Evolutionary conservation across 92 coral and sea anemone species (phyloP), one percentile per base, ranked within the genome.

Genomic region (Phenganax stokvisi): DNA sequence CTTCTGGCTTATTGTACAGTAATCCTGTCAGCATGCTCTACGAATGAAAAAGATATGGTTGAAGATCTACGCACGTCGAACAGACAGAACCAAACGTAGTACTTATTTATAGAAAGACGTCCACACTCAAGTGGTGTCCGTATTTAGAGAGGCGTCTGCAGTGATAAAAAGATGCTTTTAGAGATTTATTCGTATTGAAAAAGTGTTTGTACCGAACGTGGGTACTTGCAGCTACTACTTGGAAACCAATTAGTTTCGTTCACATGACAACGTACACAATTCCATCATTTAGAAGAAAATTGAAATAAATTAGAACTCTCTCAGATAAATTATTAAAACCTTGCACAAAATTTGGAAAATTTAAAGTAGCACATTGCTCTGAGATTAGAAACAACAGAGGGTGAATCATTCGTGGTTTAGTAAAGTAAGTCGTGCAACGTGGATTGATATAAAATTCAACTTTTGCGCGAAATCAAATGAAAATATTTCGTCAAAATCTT

Each of bases 1-100:
- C 97, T 53, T 94, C 92, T 15, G 98, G 98, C 54, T 90, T 89
- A 86, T 94, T 85, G 80, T 94, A 94, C 81, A 94, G 87, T 17
- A 94, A 86, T 15, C 98, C 98, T 31, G 98, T 94, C 86, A 94
- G 86, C 98, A 94, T 94, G 51, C 98, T 93, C 98, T 92, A 80
- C 12, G 73, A 82, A n/a, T 31, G 76, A 17, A 76, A 12, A 7
- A 70, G 3, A 78, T 13, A 29, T 72, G 27, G 31, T 7, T 27
- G 10, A 27, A 12, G 17, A 9, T 51, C n/a, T 69, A 25, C 1
- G 8, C 30, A 12, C 10, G 54, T 11, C 16, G 37, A 44, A 77
- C 31, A n/a, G 53, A 31, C 53, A 80, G 51, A 13, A 9, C 47
- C 30, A 71, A 71, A 31, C 67, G 53, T 37, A 7, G 53, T 37